phyloP scores from a whole-genome alignment of 2,888 invertebrate genomes.

The Epirrhoe tristata region DNA sequence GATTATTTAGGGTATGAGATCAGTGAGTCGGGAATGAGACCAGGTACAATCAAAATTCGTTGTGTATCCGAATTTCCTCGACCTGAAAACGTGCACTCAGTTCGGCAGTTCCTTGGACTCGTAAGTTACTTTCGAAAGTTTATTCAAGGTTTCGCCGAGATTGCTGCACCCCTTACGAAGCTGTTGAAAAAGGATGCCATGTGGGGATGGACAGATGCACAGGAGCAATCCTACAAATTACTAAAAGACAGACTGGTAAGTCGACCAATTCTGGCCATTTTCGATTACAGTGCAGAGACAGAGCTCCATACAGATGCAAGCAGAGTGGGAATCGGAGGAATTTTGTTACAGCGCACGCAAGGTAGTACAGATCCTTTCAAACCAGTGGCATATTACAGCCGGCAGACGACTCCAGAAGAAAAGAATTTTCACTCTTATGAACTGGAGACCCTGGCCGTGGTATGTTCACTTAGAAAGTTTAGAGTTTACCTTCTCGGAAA shows the following conservation, averaged over 20 bases:
- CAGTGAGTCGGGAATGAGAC: too few relatives aligned
- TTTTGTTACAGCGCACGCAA: not conserved
- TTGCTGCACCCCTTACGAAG: not conserved
- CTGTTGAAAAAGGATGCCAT: not conserved
- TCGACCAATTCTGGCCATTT: constrained; percentile 2
- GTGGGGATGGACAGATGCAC: not conserved
- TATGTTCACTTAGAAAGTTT: not conserved
- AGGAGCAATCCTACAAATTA: not conserved
- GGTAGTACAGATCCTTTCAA: not conserved
- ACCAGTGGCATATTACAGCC: not conserved
- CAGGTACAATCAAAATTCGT: not conserved
- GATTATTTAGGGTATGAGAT: too few relatives aligned
- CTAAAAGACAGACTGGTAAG: not conserved
- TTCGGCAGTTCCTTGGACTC: not conserved
- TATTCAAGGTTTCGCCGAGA: not conserved
- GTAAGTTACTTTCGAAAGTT: constrained; percentile 1
- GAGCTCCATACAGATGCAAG: constrained; percentile 11
- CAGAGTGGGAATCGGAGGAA: constrained; percentile 1
- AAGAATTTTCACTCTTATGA: constrained; percentile 6
- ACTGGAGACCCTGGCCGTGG: constrained; percentile 8
- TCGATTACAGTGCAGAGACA: not conserved
- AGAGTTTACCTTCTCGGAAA: constrained; percentile 5
- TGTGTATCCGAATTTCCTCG: not conserved
- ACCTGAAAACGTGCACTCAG: not conserved
- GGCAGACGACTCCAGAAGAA: constrained; percentile 4